Percentiles rank a stretch among this genome's conserved stretches.
These are phyloP conservation scores for Plebejus melissa DNA, from an alignment of 2,888 invertebrate genomes.

Conservation along the genomic window DNA sequence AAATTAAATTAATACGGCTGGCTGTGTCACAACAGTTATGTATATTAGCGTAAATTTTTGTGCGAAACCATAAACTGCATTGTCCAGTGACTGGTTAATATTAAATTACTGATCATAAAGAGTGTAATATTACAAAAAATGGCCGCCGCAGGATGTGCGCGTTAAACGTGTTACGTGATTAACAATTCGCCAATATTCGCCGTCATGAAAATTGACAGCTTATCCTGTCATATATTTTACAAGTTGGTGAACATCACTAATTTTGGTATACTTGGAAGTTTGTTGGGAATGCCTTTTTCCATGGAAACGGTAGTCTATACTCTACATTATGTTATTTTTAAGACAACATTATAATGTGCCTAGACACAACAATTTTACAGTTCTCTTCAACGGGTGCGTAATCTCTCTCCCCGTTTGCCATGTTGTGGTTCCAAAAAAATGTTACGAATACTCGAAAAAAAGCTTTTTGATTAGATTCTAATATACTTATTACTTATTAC, in stretches of 20 bases:
- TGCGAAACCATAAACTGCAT: constrained; percentile 55
- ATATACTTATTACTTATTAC: too few relatives aligned
- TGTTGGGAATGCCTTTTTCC: too few relatives aligned
- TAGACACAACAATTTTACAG: too few relatives aligned
- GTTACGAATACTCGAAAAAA: too few relatives aligned
- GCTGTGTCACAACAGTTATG: constrained; percentile 26
- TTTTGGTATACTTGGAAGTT: neutral
- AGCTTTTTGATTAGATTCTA: too few relatives aligned
- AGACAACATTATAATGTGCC: too few relatives aligned
- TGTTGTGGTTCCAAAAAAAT: too few relatives aligned
- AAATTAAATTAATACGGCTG: neutral
- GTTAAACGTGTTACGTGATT: constrained; percentile 25
- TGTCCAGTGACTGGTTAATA: constrained; percentile 58
- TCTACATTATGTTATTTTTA: too few relatives aligned
- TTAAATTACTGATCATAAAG: constrained; percentile 69
- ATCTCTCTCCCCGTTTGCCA: too few relatives aligned
- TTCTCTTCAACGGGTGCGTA: too few relatives aligned
- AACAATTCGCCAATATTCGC: neutral
- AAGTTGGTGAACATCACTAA: neutral
- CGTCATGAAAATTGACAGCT: neutral
- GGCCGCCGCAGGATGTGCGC: constrained; percentile 15
- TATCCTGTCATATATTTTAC: neutral
- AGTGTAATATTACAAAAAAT: constrained; percentile 42
- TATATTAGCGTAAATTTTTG: constrained; percentile 34
- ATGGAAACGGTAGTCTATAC: too few relatives aligned